phyloP scores from a whole-genome alignment of 2,888 invertebrate species.

The Oscheius myriophilus region DNA sequence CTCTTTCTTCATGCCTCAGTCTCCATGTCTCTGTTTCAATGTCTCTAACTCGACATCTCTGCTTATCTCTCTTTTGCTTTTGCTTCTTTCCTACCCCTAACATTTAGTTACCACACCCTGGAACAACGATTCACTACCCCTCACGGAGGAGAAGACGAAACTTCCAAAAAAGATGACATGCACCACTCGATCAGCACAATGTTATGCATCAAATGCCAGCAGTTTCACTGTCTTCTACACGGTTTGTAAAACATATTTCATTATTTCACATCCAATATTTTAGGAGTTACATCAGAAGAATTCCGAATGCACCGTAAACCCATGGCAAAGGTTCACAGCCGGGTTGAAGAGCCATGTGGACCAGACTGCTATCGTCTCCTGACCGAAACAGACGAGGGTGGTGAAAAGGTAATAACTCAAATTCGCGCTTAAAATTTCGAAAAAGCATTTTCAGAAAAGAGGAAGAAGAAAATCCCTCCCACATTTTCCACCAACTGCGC shows the following conservation, averaged over 20 bases:
- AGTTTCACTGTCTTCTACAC: conserved; percentile 27
- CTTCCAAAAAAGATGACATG: conserved; percentile 15
- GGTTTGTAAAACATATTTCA: conserved; percentile 1
- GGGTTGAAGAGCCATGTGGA: not conserved
- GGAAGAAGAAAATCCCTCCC: not conserved
- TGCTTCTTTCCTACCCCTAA: no score
- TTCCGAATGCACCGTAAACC: conserved; percentile 19
- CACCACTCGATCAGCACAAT: conserved; percentile 22
- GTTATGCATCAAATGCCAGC: conserved; percentile 24
- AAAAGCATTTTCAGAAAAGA: not conserved
- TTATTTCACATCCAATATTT: not conserved
- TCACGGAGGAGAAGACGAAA: not conserved
- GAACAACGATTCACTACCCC: not conserved
- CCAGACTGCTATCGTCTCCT: conserved; percentile 9
- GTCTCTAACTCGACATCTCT: no score
- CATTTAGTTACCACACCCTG: conserved; percentile 3
- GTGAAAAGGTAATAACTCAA: not conserved
- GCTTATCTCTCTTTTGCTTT: not conserved
- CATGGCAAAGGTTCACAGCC: not conserved
- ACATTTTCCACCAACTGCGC: not conserved
- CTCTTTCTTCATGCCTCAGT: no score
- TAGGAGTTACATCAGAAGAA: conserved; percentile 11
- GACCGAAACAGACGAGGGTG: conserved; percentile 6
- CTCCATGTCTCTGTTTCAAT: no score
- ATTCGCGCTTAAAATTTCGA: not conserved